These are phyloP conservation scores for Pocillopora verrucosa DNA, from an alignment of 64 coral and sea anemone genomes.

Conservation along the genomic window DNA sequence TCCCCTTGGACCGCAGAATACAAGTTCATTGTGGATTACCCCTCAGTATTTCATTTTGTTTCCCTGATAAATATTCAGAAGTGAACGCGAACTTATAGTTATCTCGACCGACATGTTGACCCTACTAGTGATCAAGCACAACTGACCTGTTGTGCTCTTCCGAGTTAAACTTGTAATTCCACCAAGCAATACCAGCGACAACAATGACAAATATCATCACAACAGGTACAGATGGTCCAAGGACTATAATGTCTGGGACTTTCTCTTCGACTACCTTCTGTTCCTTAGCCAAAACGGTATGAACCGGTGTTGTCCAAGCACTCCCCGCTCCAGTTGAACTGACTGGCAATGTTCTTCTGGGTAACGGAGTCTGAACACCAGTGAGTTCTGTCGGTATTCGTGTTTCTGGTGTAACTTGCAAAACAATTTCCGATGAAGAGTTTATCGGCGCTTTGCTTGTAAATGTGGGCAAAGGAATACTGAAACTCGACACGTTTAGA, in stretches of 20 bases:
- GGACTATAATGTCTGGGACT: conserved; percentile 42
- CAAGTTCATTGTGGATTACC: too few relatives aligned
- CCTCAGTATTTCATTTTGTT: too few relatives aligned
- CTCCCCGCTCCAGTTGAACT: not conserved
- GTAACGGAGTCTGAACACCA: not conserved
- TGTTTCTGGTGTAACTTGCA: not conserved
- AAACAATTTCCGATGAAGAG: not conserved
- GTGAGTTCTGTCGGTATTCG: not conserved
- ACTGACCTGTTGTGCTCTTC: conserved; percentile 31
- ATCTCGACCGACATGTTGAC: too few relatives aligned
- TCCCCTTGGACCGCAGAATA: too few relatives aligned
- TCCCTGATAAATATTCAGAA: too few relatives aligned
- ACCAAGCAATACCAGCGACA: conserved; percentile 36
- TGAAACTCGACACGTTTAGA: not conserved
- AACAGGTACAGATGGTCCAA: conserved; percentile 25
- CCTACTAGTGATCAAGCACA: too few relatives aligned
- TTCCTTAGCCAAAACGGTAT: conserved; percentile 5
- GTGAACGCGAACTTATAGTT: too few relatives aligned
- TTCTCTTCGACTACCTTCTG: conserved; percentile 4
- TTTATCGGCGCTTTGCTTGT: conserved; percentile 1
- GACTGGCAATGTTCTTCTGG: not conserved
- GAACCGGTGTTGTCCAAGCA: not conserved
- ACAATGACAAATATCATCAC: conserved; percentile 29
- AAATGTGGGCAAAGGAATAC: conserved; percentile 13
- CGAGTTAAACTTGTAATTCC: conserved; percentile 48